These are phyloP conservation scores for Molothrus ater DNA, from an alignment of 2,797 vertebrate genomes.

Conservation along the genomic window DNA sequence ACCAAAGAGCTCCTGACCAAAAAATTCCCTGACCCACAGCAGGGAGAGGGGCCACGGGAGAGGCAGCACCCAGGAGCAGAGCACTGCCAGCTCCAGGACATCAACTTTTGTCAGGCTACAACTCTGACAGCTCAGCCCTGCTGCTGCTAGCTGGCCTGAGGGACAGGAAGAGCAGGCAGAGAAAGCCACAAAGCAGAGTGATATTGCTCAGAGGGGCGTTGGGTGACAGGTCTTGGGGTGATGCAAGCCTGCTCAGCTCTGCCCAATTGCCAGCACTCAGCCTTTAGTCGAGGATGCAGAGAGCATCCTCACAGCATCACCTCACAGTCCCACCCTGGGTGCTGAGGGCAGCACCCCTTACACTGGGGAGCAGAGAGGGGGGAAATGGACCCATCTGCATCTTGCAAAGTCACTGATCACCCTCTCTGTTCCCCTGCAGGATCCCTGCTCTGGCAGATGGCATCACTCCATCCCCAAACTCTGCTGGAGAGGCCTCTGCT, in stretches of 20 bases:
- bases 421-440: conserved; percentile 67
- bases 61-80: not conserved
- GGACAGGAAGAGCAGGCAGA: not conserved
- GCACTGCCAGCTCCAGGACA: not conserved
- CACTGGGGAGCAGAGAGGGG: not conserved
- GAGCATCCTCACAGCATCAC: not conserved
- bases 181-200: not conserved
- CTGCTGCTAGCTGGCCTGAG: not conserved
- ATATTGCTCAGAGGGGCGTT: not conserved
- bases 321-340: not conserved
- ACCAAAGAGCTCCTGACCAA: fast-evolving
- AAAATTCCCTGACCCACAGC: not conserved
- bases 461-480: not conserved
- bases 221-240: not conserved
- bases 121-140: not conserved
- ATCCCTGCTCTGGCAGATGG: not conserved
- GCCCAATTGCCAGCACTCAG: not conserved
- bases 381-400: not conserved
- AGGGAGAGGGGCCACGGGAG: not conserved
- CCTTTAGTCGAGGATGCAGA: fast-evolving
- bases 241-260: not conserved
- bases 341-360: not conserved
- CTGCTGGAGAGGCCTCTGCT: conserved; percentile 60
- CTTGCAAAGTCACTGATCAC: not conserved
- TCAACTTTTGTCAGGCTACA: not conserved